Evolutionary conservation across 2,113 vertebrate genomes (phyloP), one percentile per base, ranked within the genome.

Genomic region (Pelodiscus sinensis): DNA sequence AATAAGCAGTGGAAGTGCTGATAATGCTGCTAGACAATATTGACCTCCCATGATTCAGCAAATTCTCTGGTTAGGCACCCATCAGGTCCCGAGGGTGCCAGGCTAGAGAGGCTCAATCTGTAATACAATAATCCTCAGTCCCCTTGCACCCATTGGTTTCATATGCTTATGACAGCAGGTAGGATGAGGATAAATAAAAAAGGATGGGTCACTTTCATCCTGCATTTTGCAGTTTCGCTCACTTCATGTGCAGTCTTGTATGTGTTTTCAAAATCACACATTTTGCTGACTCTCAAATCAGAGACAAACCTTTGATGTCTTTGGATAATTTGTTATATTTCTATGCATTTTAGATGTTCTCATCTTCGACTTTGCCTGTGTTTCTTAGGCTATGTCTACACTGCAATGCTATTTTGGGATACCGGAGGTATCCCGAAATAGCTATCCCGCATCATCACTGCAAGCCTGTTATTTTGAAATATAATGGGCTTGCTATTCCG

Each of bases 101-200:
- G 52, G 14, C 14, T 54, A 54, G 52, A 54, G 52, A 54, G 8
- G 52, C 14, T 54, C 52, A 54, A 54, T 9, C 85, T 21, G 11
- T 21, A 54, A 77, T 88, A 52, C 1, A 2, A 10, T 1, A 80
- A 18, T 10, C 85, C 73, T 78, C 81, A 79, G 57, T 77, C 54
- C 35, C 51, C 0, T 0, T 57, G 35, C 22, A 86, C 4, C 8
- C 38, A 25, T 3, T 21, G 18, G 18, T 92, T 92, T 93, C 85
- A 62, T 93, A 1, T 27, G 31, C 51, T 91, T 3, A 2, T 13
- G 55, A 55, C 52, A 55, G 68, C 44, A 75, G 10, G 50, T 3
- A 24, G 58, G 18, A 15, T 15, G 52, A 80, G 35, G 82, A 38
- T 65, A 93, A 94, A 35, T 51, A 58, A 86, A 94, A 88, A 2